Evolutionary conservation across 1,140 invertebrate species (phyloP), one percentile per base, ranked within the genome.

Genomic region (Acromyrmex echinatior): DNA sequence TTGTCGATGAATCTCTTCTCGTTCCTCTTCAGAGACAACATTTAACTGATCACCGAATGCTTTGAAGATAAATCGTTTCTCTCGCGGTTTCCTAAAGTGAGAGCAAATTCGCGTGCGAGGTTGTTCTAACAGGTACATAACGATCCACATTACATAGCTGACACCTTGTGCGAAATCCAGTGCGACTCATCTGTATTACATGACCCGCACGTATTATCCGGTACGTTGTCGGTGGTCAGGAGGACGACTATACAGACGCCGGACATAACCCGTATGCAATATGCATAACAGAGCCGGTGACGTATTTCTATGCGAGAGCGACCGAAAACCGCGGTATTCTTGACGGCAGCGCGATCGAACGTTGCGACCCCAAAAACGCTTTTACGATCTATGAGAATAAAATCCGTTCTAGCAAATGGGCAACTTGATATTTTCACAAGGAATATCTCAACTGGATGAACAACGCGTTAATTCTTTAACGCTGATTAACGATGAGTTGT

Each of bases 101-200:
- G 28, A 9, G 39, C 51, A 62, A 76, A 80, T 60, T 86, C 68
- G 68, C 62, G 60, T 79, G 51, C 49, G 56, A 12, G 78, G 35
- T 53, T 73, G 80, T 88, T 86, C 88, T 87, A 90, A 90, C 68
- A 87, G 68, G 79, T 90, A 58, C 63, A 68, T 21, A 79, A 80
- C 65, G 53, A 66, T 28, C 53, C 66, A n/a, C 51, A n/a, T 25
- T 25, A 25, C 31, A 71, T 49, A 86, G 63, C 86, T 88, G 70
- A 68, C 87, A 85, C 88, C 87, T 70, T 12, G 60, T 92, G 65
- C 90, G 90, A 92, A 93, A 93, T 92, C 90, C 88, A 82, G 79
- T 70, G 89, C 87, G 91, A 73, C 85, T 66, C 80, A 39, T 88
- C 87, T 90, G 91, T 89, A 89, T 93, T 93, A 92, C 92, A 93